Conservation (phyloP, 2,888 invertebrate genomes). For the Keiferia lycopersicella region DNA sequence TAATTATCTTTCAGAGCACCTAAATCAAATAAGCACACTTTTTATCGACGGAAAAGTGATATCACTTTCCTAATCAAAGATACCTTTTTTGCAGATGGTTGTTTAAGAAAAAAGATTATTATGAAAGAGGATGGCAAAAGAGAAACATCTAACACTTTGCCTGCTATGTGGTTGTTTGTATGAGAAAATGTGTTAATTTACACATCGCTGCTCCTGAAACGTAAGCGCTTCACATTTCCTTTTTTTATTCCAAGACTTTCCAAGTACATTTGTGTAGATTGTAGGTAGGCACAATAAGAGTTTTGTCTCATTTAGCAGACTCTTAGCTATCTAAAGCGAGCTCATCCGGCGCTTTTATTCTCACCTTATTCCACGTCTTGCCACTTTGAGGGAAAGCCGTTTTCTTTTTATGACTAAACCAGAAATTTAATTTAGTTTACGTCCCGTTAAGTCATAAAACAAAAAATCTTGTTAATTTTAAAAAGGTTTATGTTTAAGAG, state of each 20-base stretch:
- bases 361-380: slow-evolving; percentile 27
- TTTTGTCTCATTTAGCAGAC: slow-evolving; percentile 28
- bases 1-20: too few species aligned
- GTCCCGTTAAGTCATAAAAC: slow-evolving; percentile 22
- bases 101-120: too few species aligned
- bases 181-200: slow-evolving; percentile 5
- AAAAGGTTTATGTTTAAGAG: slow-evolving; percentile 17
- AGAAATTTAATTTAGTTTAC: slow-evolving; percentile 34
- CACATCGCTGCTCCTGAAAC: background rate
- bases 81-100: too few species aligned
- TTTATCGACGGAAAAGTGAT: too few species aligned
- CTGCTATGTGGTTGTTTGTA: background rate
- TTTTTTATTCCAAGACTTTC: background rate
- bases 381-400: slow-evolving; percentile 25
- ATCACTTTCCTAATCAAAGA: too few species aligned
- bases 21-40: too few species aligned
- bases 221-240: slow-evolving; percentile 1
- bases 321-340: slow-evolving; percentile 30
- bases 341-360: slow-evolving; percentile 31
- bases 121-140: too few species aligned
- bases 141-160: background rate
- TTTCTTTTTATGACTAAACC: slow-evolving; percentile 32
- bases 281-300: slow-evolving; percentile 4
- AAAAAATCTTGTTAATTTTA: slow-evolving; percentile 29
- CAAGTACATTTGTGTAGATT: background rate